A percentile compares a stretch with the other conserved stretches of the same genome.
These are phyloP conservation scores for Phrynocephalus forsythii DNA, from an alignment of 2,797 vertebrate genomes.

Conservation along the genomic window DNA sequence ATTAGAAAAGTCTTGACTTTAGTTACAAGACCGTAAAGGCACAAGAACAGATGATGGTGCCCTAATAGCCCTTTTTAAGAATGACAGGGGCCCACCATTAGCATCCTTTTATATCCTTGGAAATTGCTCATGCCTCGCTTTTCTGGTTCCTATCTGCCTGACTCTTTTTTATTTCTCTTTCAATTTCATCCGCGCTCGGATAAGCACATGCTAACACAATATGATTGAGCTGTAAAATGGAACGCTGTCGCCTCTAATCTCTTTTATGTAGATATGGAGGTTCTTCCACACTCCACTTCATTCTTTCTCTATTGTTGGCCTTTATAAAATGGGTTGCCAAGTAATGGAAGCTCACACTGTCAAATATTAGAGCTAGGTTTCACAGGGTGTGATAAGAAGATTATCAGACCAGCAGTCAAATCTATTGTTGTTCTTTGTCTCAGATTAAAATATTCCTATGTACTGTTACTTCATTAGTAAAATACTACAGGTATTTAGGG, in stretches of 20 bases:
- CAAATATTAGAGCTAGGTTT: conserved; percentile 84
- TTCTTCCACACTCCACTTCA: conserved; percentile 85
- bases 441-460: conserved; percentile 85
- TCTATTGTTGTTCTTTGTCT: conserved; percentile 79
- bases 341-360: conserved; percentile 76
- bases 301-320: conserved; percentile 81
- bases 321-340: conserved; percentile 76
- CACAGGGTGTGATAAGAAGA: conserved; percentile 82
- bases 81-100: conserved; percentile 93
- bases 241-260: conserved; percentile 92
- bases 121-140: conserved; percentile 93
- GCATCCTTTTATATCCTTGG: conserved; percentile 90
- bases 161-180: conserved; percentile 95
- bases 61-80: conserved; percentile 94
- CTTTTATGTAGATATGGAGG: conserved; percentile 94
- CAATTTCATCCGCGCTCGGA: conserved; percentile 91
- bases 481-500: conserved; percentile 73
- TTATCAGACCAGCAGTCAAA: conserved; percentile 80
- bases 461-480: conserved; percentile 79
- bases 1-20: conserved; percentile 93
- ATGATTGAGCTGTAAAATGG: conserved; percentile 94
- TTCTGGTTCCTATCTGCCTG: conserved; percentile 90
- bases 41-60: conserved; percentile 85
- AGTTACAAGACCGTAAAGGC: conserved; percentile 85
- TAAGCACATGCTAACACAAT: conserved; percentile 91